Evolutionary conservation across 2,888 invertebrate genomes (phyloP).

Genomic region (Ochlodes sylvanus): DNA sequence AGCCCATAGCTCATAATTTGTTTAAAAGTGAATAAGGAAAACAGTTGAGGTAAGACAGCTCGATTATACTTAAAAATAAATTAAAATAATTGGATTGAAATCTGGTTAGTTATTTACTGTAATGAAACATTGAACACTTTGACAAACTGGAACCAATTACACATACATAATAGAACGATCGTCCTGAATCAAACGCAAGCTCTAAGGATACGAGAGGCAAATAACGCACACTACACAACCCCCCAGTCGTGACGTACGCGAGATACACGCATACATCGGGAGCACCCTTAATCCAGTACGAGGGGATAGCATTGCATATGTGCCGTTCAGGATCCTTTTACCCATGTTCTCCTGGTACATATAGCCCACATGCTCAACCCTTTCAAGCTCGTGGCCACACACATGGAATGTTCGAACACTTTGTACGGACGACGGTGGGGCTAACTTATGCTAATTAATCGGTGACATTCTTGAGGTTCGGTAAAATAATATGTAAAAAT

Average conservation of each 20-base stretch:
- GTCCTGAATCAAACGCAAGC: neutral
- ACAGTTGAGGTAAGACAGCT: no score
- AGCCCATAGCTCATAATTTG: no score
- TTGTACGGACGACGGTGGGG: neutral
- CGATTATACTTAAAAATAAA: no score
- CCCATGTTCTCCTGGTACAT: constrained; percentile 73
- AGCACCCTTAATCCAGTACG: constrained; percentile 45
- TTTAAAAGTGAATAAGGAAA: no score
- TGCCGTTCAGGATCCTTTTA: constrained; percentile 59
- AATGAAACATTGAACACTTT: no score
- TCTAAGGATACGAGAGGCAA: constrained; percentile 1
- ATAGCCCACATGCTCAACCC: constrained; percentile 84
- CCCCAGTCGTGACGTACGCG: constrained; percentile 17
- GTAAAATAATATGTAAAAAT: no score
- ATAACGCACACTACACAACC: constrained; percentile 18
- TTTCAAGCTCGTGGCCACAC: constrained; percentile 67
- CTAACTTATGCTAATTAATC: no score
- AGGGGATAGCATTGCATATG: constrained; percentile 62
- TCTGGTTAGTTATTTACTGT: no score
- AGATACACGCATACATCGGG: constrained; percentile 42
- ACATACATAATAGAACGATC: no score
- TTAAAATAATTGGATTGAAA: no score
- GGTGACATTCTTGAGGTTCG: no score
- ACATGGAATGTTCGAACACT: constrained; percentile 46
- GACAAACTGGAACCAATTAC: no score